Conservation (phyloP, 2,113 vertebrate genomes). For the Equus przewalskii region DNA sequence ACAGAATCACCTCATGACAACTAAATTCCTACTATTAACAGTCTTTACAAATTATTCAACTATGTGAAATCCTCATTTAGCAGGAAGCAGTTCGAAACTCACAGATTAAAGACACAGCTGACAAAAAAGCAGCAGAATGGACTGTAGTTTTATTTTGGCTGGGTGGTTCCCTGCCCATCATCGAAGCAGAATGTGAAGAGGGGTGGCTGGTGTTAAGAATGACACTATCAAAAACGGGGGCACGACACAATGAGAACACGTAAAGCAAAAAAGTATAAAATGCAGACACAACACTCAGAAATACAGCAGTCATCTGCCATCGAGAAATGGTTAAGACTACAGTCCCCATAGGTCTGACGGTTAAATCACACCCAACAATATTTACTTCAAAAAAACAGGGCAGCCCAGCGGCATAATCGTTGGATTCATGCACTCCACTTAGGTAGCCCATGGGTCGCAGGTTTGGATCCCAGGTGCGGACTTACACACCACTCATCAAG, state of each 20-base stretch:
- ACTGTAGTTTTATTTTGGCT: background rate
- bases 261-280: background rate
- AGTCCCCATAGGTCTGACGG: background rate
- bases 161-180: background rate
- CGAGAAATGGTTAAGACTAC: background rate
- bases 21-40: background rate
- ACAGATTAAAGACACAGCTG: background rate
- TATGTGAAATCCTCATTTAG: background rate
- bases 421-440: too few relatives aligned
- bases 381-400: background rate
- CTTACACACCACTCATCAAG: too few relatives aligned
- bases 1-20: background rate
- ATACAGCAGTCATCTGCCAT: background rate
- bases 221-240: background rate
- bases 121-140: background rate
- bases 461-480: too few relatives aligned
- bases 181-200: background rate
- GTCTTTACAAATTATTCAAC: background rate
- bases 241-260: background rate
- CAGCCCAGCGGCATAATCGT: too few relatives aligned
- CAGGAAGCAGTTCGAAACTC: background rate
- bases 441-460: too few relatives aligned
- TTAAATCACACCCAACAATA: background rate
- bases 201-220: background rate
- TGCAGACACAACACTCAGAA: background rate